Conservation (phyloP, 2,113 vertebrate genomes). For the Callopanchax toddi region DNA sequence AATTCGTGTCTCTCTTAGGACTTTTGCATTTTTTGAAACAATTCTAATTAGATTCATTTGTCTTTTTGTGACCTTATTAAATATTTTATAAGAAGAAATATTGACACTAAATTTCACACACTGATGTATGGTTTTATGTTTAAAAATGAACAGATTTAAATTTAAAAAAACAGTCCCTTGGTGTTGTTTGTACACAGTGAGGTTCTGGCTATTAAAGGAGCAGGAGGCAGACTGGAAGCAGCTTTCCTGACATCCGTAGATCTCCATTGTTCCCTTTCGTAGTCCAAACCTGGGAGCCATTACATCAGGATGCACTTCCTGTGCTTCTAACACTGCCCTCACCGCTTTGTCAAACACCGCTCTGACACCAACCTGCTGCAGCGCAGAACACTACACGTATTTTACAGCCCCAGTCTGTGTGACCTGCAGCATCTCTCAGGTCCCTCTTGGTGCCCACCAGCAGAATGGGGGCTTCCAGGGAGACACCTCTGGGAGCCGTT, state of each 20-base stretch:
- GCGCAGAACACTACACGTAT: constrained; percentile 92
- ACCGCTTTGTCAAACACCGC: constrained; percentile 92
- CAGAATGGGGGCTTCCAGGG: constrained; percentile 89
- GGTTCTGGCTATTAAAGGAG: too few relatives aligned
- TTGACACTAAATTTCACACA: too few relatives aligned
- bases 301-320: constrained; percentile 92
- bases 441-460: constrained; percentile 93
- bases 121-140: too few relatives aligned
- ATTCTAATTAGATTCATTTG: not conserved
- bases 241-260: constrained; percentile 44
- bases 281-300: constrained; percentile 74
- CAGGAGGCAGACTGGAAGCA: constrained; percentile 24
- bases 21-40: not conserved
- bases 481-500: constrained; percentile 93
- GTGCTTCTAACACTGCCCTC: constrained; percentile 87
- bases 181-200: too few relatives aligned
- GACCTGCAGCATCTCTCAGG: constrained; percentile 84
- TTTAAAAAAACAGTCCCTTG: too few relatives aligned
- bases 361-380: constrained; percentile 88
- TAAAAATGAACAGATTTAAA: too few relatives aligned
- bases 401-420: constrained; percentile 93
- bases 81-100: too few relatives aligned
- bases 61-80: too few relatives aligned
- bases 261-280: constrained; percentile 49
- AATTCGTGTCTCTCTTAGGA: not conserved